These are phyloP conservation scores for Delia radicum DNA, from an alignment of 1,140 invertebrate genomes.

Conservation along the genomic window DNA sequence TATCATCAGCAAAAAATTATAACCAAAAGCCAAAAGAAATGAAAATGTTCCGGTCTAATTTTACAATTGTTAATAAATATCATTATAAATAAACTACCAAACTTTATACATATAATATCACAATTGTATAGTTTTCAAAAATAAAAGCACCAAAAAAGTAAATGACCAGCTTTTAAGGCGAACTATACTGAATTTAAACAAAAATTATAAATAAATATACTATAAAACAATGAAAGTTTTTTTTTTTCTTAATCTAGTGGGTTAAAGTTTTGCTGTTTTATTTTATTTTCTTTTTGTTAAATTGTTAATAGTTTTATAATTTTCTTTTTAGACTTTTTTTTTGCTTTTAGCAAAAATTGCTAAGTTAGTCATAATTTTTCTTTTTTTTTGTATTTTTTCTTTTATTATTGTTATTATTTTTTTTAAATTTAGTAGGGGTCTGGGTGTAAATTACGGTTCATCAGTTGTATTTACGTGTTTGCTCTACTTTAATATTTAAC, in stretches of 20 bases:
- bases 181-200: not conserved
- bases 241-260: not conserved
- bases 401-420: not conserved
- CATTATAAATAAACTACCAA: constrained; percentile 8
- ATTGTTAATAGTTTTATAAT: not conserved
- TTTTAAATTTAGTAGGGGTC: not conserved
- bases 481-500: constrained; percentile 19
- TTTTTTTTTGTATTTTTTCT: not conserved
- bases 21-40: constrained; percentile 15
- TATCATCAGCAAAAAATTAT: not conserved
- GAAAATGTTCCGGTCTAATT: constrained; percentile 29
- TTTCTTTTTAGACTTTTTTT: not conserved
- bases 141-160: not conserved
- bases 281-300: not conserved
- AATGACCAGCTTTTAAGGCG: not conserved
- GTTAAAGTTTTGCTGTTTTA: constrained; percentile 6
- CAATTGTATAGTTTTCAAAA: not conserved
- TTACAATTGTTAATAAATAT: constrained; percentile 32
- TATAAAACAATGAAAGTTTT: constrained; percentile 1
- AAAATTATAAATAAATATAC: not conserved
- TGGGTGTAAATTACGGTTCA: constrained; percentile 13
- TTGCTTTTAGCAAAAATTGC: not conserved
- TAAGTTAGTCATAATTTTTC: not conserved
- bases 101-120: not conserved
- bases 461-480: constrained; percentile 17